phyloP scores from a whole-genome alignment of 2,888 invertebrate species.

The Automeris io region DNA sequence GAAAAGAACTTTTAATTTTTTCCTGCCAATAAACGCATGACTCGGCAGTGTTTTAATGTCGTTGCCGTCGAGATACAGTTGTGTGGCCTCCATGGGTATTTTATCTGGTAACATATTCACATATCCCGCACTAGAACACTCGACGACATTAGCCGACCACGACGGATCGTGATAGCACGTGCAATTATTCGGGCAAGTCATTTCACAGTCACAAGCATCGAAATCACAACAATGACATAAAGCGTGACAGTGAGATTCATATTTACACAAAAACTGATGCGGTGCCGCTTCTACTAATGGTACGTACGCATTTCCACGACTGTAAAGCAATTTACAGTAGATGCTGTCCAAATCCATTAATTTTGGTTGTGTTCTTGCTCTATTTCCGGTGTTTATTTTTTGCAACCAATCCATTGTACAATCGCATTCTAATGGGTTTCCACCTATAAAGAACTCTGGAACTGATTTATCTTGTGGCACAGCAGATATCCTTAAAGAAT shows the following conservation, averaged over 20 bases:
- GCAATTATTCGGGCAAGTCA: conserved; percentile 92
- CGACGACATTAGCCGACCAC: conserved; percentile 91
- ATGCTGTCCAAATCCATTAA: conserved; percentile 90
- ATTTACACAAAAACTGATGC: conserved; percentile 90
- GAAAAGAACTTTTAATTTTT: conserved; percentile 84
- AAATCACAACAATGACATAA: conserved; percentile 94
- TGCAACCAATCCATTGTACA: conserved; percentile 95
- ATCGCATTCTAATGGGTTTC: conserved; percentile 92
- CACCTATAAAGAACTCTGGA: conserved; percentile 89
- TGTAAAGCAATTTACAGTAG: conserved; percentile 87
- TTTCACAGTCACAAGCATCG: conserved; percentile 94
- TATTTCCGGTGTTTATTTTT: conserved; percentile 84
- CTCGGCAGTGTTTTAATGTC: conserved; percentile 84
- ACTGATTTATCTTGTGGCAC: conserved; percentile 83
- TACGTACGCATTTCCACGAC: conserved; percentile 83
- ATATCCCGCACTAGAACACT: conserved; percentile 85
- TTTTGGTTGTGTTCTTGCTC: conserved; percentile 86
- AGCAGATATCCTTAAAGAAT: conserved; percentile 85
- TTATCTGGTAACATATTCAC: conserved; percentile 83
- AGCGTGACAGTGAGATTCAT: conserved; percentile 90
- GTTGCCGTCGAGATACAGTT: conserved; percentile 90
- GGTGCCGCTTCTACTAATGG: conserved; percentile 87
- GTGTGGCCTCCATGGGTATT: conserved; percentile 95
- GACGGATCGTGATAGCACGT: conserved; percentile 93
- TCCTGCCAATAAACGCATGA: conserved; percentile 91